These are phyloP conservation scores for Euproctis similis DNA, from an alignment of 2,888 invertebrate species.

Conservation along the genomic window DNA sequence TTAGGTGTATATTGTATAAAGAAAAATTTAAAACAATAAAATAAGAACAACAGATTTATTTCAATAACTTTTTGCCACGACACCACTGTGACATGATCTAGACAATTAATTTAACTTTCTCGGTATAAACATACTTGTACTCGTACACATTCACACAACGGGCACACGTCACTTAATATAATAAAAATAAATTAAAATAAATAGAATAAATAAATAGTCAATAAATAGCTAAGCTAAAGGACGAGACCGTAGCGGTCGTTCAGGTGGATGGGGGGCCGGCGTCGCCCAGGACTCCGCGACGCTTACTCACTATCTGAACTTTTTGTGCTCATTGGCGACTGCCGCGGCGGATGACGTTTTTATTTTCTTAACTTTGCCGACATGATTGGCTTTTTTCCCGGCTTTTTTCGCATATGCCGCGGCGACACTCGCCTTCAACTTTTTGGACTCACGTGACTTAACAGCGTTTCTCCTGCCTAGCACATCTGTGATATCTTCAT, in stretches of 20 bases:
- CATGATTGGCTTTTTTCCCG: slow-evolving; percentile 67
- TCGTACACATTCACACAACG: slow-evolving; percentile 72
- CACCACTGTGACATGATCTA: slow-evolving; percentile 76
- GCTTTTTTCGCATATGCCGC: slow-evolving; percentile 59
- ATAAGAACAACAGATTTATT: slow-evolving; percentile 75
- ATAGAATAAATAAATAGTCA: slow-evolving; percentile 76
- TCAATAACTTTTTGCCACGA: slow-evolving; percentile 75
- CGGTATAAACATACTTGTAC: slow-evolving; percentile 66
- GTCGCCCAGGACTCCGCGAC: slow-evolving; percentile 42
- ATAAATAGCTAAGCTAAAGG: slow-evolving; percentile 76
- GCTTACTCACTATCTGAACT: slow-evolving; percentile 72
- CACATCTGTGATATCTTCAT: slow-evolving; percentile 79
- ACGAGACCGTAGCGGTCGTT: slow-evolving; percentile 62
- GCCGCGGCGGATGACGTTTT: slow-evolving; percentile 67
- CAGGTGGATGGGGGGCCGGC: slow-evolving; percentile 62
- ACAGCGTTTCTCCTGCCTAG: slow-evolving; percentile 68
- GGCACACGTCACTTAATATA: slow-evolving; percentile 75
- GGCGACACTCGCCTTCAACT: slow-evolving; percentile 66
- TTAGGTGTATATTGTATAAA: too few relatives aligned
- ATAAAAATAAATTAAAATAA: slow-evolving; percentile 72
- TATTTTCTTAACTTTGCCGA: slow-evolving; percentile 72
- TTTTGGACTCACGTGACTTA: slow-evolving; percentile 91
- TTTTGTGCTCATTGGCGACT: slow-evolving; percentile 68
- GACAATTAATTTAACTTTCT: slow-evolving; percentile 75
- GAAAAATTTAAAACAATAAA: slow-evolving; percentile 65